Conservation (phyloP, 92 coral and sea anemone species). For the Siderastrea siderea region DNA sequence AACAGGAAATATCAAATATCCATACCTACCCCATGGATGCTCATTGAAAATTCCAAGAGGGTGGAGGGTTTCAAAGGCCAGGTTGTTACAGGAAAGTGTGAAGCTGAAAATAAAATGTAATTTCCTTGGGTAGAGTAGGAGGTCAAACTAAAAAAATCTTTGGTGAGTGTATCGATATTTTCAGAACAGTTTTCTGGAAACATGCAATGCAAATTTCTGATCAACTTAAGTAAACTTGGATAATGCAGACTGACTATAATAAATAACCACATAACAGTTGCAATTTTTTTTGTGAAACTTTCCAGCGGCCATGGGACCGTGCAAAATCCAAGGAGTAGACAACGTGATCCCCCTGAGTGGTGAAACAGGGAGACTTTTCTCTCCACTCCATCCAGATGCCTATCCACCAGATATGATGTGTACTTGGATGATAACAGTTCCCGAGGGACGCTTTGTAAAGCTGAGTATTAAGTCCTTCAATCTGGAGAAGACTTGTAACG, state of each 20-base stretch:
- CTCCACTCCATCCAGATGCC: slow-evolving; percentile 59
- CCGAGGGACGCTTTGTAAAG: slow-evolving; percentile 50
- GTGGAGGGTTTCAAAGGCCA: too few species aligned
- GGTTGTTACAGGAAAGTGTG: too few species aligned
- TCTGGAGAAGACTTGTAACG: slow-evolving; percentile 46
- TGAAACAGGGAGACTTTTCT: slow-evolving; percentile 58
- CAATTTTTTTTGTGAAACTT: not conserved
- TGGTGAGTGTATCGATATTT: too few species aligned
- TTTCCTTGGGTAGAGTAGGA: too few species aligned
- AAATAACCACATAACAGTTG: too few species aligned
- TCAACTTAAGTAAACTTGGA: not conserved
- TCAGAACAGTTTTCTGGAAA: too few species aligned
- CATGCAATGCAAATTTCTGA: too few species aligned
- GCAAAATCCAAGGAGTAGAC: slow-evolving; percentile 59
- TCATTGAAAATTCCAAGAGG: too few species aligned
- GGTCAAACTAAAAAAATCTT: too few species aligned
- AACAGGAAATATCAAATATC: too few species aligned
- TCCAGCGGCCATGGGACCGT: slow-evolving; percentile 62
- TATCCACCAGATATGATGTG: slow-evolving; percentile 60
- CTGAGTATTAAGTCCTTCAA: slow-evolving; percentile 21
- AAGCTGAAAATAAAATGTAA: too few species aligned
- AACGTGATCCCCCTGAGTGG: slow-evolving; percentile 49
- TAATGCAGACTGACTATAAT: not conserved
- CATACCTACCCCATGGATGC: too few species aligned
- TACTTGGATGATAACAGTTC: slow-evolving; percentile 64